Evolutionary conservation across 2,888 invertebrate genomes (phyloP).

Genomic region (Lasioglossum zephyrum): DNA sequence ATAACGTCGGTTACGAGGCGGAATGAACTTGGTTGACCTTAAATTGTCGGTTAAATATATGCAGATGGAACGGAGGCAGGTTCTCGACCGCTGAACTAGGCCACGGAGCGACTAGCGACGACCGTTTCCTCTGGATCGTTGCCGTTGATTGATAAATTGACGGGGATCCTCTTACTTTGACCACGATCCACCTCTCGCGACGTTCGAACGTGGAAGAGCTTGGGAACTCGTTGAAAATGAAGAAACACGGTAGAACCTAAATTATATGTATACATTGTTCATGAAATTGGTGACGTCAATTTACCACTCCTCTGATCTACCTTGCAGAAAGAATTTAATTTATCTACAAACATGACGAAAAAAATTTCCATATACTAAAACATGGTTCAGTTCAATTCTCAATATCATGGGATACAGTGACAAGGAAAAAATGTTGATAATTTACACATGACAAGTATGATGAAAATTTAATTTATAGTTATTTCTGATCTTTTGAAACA

Average conservation of each 20-base stretch:
- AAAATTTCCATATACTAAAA: too few species aligned
- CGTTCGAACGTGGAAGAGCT: not conserved
- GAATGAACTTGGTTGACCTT: conserved; percentile 71
- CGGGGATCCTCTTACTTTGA: not conserved
- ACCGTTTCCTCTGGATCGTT: not conserved
- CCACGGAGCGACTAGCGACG: conserved; percentile 1
- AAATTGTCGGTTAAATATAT: conserved; percentile 58
- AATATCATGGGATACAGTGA: too few species aligned
- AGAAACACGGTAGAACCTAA: not conserved
- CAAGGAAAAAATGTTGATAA: too few species aligned
- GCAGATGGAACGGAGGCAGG: conserved; percentile 31
- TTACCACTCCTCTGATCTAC: too few species aligned
- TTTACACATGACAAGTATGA: too few species aligned
- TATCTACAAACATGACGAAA: too few species aligned
- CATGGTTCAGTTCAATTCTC: too few species aligned
- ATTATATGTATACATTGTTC: not conserved
- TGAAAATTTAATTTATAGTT: too few species aligned
- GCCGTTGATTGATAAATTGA: not conserved
- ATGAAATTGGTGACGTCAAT: too few species aligned
- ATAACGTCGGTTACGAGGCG: conserved; percentile 71
- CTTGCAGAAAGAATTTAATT: too few species aligned
- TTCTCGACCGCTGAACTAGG: conserved; percentile 40
- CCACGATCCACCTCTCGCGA: not conserved
- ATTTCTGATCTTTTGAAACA: too few species aligned
- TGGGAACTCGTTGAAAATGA: not conserved